Base-by-base conservation (phyloP, 1,140 invertebrate species). In the Procambarus clarkii region DNA sequence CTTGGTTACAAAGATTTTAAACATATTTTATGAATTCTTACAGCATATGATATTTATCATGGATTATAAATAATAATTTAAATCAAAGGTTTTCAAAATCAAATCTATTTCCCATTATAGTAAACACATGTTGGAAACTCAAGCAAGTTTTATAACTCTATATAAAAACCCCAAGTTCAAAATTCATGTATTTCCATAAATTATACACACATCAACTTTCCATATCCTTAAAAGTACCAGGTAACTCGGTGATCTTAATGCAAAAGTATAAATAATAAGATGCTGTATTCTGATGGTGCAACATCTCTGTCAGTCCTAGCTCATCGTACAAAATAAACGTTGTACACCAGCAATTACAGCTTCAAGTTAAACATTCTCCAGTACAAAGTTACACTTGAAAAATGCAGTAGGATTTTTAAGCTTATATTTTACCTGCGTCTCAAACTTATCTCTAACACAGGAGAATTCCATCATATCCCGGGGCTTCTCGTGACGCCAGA, bases 401-500 rank as follows among this genome's bases (percentile, higher is more conserved):
- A 96, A 95, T 79, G 96, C 96, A 34, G 95, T 95, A 76, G 96
- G 95, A 94, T 97, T 96, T 24, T 96, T 94, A 85, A 98, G 94
- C 90, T 95, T 95, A 83, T 94, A 94, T 93, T 96, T 95, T 74
- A 98, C 96, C 92, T 95, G 96, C 86, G 95, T 96, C 94, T 98
- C 97, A 95, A 98, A 99, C 93, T 96, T 97, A 93, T 97, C 96
- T 94, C 97, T 96, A 86, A 99, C 97, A 58, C 96, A 96, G 34
- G 97, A 97, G 94, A 99, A 99, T 94, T 99, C 97, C 98, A 99
- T 99, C 89, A 99, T 97, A 94, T 98, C 97, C 91, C 96, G 96
- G 0, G 98, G 98, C 93, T 98, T 98, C 50, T 97, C 97, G 88
- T 97, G 96, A 79, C 98, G 96, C 98, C 98, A 99, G 94, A 98